These are phyloP conservation scores for Phyllostomus discolor DNA, from an alignment of 2,113 vertebrate species.

Conservation along the genomic window DNA sequence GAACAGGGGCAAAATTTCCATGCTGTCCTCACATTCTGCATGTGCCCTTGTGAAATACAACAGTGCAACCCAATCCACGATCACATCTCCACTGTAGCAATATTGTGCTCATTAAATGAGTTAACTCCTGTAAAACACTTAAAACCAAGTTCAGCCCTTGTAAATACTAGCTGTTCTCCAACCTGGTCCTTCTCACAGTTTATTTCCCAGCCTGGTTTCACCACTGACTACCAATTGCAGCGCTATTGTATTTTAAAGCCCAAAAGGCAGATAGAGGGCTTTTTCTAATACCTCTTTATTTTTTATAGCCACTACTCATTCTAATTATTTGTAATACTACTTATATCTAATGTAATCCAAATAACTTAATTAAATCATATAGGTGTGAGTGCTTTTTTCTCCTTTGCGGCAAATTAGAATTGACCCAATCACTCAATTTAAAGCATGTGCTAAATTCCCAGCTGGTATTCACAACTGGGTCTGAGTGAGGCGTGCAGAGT, in stretches of 20 bases:
- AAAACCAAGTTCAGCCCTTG: not conserved
- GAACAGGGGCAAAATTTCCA: not conserved
- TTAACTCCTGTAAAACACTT: not conserved
- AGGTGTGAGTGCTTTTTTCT: not conserved
- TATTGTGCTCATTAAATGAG: not conserved
- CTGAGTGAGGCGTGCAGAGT: not conserved
- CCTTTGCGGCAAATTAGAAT: not conserved
- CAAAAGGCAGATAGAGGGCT: not conserved
- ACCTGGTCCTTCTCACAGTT: not conserved
- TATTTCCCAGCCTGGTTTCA: not conserved
- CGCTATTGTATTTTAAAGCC: not conserved
- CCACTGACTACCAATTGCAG: not conserved
- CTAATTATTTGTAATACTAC: constrained; percentile 1
- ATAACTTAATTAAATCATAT: not conserved
- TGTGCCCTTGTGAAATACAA: not conserved
- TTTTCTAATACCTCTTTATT: not conserved
- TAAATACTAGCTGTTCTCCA: not conserved
- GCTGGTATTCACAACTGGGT: not conserved
- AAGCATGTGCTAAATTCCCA: not conserved
- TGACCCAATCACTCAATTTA: not conserved
- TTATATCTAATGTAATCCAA: not conserved
- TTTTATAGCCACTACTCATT: not conserved
- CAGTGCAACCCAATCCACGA: rapidly evolving
- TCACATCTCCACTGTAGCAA: not conserved
- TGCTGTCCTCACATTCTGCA: not conserved